Base-by-base conservation (phyloP, 2,888 invertebrate species). In the Malacosoma neustria region DNA sequence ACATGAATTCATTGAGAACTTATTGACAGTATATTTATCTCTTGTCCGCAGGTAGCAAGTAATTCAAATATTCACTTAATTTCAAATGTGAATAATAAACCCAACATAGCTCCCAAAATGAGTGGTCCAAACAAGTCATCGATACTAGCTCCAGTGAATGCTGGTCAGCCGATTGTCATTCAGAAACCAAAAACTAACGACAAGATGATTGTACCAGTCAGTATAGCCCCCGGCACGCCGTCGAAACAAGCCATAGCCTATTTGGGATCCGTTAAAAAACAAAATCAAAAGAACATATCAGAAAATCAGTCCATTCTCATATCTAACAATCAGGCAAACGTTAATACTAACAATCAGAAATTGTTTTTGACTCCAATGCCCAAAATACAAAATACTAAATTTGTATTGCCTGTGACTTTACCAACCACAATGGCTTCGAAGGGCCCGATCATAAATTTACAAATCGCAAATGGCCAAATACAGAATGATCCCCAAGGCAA, bases 391-490 rank as follows among this genome's bases (percentile, higher is more conserved):
- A 85, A 85, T 37, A 87, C 87, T 1, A 86, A 89, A 42, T 80
- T 87, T 39, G 87, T 88, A 38, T 61, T 87, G 31, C 89, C 89
- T 1, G 80, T 82, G 1, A 74, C 74, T 13, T 54, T 84, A 35
- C 85, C 87, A 9, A 85, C 87, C 2, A 87, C 88, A 1, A 89
- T 89, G 77, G 79, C 87, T 6, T 84, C 85, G 7, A 87, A 88
- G 57, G 87, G 88, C 5, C 89, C 89, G 34, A 87, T 90, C 49
- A 89, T 90, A 41, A 91, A 91, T 65, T 76, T 91, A 41, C 91
- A 92, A 76, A 90, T 92, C 57, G 87, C 89, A 13, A 91, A 90
- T 66, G 90, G 89, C 3, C 89, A 89, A 61, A 76, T 90, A 41
- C 89, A 87, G 51, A 85, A 87, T 51, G 89, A 89, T 51, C 86